Evolutionary conservation across 2,113 vertebrate genomes (phyloP).

Genomic region (Grammomys surdaster): DNA sequence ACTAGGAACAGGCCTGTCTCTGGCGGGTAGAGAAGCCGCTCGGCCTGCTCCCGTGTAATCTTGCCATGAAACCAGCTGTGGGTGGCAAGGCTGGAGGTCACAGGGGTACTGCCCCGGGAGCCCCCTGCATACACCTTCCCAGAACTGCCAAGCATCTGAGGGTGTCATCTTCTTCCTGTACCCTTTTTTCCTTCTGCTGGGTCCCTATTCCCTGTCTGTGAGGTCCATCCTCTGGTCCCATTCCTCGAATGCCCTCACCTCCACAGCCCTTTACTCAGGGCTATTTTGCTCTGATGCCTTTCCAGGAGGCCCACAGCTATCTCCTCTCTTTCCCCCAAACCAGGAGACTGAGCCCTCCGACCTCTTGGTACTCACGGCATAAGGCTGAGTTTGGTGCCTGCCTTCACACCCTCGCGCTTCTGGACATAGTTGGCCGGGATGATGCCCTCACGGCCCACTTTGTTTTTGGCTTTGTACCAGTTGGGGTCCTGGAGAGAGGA

Average conservation of each 20-base stretch:
- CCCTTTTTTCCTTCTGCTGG: not conserved
- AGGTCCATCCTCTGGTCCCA: not conserved
- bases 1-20: slow-evolving; percentile 96
- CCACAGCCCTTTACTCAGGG: not conserved
- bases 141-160: not conserved
- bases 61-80: slow-evolving; percentile 98
- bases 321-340: not conserved
- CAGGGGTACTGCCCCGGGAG: accelerated
- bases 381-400: slow-evolving; percentile 95
- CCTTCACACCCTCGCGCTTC: slow-evolving; percentile 96
- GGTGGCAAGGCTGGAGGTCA: not conserved
- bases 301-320: not conserved
- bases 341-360: not conserved
- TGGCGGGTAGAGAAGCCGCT: slow-evolving; percentile 92
- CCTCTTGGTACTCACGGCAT: slow-evolving; percentile 94
- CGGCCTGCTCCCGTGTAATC: slow-evolving; percentile 96
- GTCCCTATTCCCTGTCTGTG: not conserved
- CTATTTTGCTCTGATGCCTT: not conserved
- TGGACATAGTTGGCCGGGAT: slow-evolving; percentile 98
- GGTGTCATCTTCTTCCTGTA: not conserved
- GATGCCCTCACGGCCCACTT: slow-evolving; percentile 94
- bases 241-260: not conserved
- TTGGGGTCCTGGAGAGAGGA: slow-evolving; percentile 92
- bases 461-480: slow-evolving; percentile 99
- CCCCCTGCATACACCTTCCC: not conserved